Percentiles rank a stretch among this genome's conserved stretches.
Evolutionary conservation across 2,113 vertebrate genomes (phyloP).

Genomic region (Myodes glareolus): DNA sequence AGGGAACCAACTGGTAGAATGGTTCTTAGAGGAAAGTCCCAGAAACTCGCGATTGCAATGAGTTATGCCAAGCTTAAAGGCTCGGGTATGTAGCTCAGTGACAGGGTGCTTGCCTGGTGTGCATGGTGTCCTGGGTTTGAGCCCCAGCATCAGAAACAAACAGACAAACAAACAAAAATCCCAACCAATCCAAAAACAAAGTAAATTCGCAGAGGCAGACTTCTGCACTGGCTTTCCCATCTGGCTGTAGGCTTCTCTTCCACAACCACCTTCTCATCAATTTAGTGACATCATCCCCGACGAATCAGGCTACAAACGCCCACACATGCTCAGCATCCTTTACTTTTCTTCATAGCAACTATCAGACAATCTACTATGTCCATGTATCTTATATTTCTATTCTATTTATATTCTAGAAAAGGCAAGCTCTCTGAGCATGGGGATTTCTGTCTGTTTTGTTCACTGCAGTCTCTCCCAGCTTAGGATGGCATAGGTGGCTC

Average conservation of each 20-base stretch:
- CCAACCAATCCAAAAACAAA: neutral
- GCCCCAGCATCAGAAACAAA: neutral
- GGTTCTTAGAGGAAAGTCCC: neutral
- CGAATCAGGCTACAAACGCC: neutral
- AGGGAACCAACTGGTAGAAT: neutral
- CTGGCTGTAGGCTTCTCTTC: accelerated
- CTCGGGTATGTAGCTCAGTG: neutral
- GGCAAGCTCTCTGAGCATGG: neutral
- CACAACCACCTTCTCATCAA: accelerated
- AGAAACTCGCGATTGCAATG: neutral
- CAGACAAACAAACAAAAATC: neutral
- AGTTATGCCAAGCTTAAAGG: neutral
- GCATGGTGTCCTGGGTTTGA: neutral
- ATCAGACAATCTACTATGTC: neutral
- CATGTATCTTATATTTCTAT: neutral
- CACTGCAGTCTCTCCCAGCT: neutral
- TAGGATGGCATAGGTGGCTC: neutral
- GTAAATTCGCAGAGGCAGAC: accelerated
- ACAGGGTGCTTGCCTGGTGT: neutral
- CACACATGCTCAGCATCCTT: neutral
- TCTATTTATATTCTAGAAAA: neutral
- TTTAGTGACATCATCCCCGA: neutral
- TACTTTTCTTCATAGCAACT: neutral
- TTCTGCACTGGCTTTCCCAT: no score
- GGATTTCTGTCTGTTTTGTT: neutral